Evolutionary conservation across 2,888 invertebrate species (phyloP), one percentile per base, ranked within the genome.

Genomic region (Drosophila dives): DNA sequence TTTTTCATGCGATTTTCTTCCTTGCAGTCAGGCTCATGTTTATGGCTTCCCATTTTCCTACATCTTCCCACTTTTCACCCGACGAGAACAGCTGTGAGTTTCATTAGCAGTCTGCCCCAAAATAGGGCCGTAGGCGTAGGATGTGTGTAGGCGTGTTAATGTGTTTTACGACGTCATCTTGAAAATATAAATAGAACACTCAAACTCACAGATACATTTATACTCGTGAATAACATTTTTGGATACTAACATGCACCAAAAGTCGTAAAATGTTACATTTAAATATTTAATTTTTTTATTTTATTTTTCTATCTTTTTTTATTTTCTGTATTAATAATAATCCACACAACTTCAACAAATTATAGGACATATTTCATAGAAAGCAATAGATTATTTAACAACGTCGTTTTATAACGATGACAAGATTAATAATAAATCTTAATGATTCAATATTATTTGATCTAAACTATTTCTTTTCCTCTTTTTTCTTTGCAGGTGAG

Each of bases 141-240:
- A 23, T 42, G 33, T 59, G 67, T 67, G 68, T 45, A 23, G 65
- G 64, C 67, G 67, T 54, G 20, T 26, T 26, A 54, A 36, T 54
- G 36, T 77, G 49, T 50, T 23, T 20, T 63, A 71, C 79, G 69
- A 90, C 90, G 90, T 86, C 86, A 90, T 83, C 74, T 74, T 68
- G 59, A 80, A 80, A 75, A 81, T 77, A 77, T 74, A 76, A 62
- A 42, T 26, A 49, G 29, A 36, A 32, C 50, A 59, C 62, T 54
- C 26, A 29, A 29, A 29, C 29, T 29, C 29, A 29, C 29, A 29
- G 6, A 29, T 29, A 6, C 5, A 29, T 29, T 29, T 29, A 29
- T 29, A 5, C 17, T 38, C 8, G 3, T 8, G 3, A 38, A 17
- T 3, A 17, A 7, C 36, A 38, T 38, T 38, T 42, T 45, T 12